These are phyloP conservation scores for Eristalis tenax DNA, from an alignment of 2,888 invertebrate genomes.

Conservation along the genomic window DNA sequence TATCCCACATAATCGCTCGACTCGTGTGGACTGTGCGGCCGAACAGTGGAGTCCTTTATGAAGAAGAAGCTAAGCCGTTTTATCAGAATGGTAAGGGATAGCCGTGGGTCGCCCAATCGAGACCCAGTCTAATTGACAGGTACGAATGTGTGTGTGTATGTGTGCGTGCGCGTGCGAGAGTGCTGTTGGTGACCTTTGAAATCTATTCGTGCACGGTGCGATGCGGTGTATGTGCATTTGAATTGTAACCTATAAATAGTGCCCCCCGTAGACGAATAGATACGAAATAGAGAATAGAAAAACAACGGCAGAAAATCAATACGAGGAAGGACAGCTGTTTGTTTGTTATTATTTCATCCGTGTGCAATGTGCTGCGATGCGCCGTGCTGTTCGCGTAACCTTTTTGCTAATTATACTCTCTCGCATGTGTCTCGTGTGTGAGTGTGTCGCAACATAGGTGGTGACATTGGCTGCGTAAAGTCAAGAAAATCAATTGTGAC, in stretches of 20 bases:
- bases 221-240: conserved; percentile 20
- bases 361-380: conserved; percentile 20
- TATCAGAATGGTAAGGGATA: conserved; percentile 70
- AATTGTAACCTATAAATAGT: conserved; percentile 52
- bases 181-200: conserved; percentile 42
- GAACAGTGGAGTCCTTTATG: conserved; percentile 66
- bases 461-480: conserved; percentile 56
- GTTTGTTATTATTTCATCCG: conserved; percentile 60
- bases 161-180: not conserved
- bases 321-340: conserved; percentile 68
- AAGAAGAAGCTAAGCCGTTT: conserved; percentile 72
- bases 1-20: not conserved
- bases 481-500: conserved; percentile 59
- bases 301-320: conserved; percentile 53
- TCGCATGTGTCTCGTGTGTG: not conserved
- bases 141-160: not conserved
- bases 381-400: conserved; percentile 26
- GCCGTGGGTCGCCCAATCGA: not conserved
- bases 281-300: not conserved
- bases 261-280: conserved; percentile 3
- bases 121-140: no score
- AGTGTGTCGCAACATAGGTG: not conserved
- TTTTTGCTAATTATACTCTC: conserved; percentile 21
- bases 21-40: conserved; percentile 18
- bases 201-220: conserved; percentile 30